Percentiles rank a stretch among this genome's conserved stretches.
Conservation (phyloP, 2,113 vertebrate species). For the Actenoides lindsayi region DNA sequence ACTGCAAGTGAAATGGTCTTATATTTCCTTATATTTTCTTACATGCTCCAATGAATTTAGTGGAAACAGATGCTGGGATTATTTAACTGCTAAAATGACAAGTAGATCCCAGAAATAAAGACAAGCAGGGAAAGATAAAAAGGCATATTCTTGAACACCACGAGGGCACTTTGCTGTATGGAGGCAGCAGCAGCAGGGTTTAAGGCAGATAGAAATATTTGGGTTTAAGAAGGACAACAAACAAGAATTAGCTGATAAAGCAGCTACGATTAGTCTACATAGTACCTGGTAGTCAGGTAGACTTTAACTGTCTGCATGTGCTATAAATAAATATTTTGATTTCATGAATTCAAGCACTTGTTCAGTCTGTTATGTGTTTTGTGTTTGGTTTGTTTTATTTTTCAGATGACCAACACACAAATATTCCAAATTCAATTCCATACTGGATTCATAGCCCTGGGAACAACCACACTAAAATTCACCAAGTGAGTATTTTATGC, state of each 20-base stretch:
- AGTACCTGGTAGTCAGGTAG: neutral
- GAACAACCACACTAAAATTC: conserved; percentile 91
- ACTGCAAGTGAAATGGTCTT: neutral
- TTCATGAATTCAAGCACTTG: neutral
- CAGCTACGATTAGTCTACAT: neutral
- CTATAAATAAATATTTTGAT: neutral
- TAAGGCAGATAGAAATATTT: neutral
- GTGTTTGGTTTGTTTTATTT: neutral
- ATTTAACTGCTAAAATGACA: neutral
- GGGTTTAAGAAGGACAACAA: neutral
- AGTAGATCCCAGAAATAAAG: neutral
- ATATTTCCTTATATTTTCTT: fast-evolving
- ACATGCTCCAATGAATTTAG: neutral
- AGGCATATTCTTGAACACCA: fast-evolving
- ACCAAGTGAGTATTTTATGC: conserved; percentile 87
- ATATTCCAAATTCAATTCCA: conserved; percentile 99
- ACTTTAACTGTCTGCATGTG: neutral
- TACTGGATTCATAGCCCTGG: conserved; percentile 93
- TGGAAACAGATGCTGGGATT: fast-evolving
- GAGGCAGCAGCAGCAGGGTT: neutral
- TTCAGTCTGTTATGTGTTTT: neutral
- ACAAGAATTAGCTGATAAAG: neutral
- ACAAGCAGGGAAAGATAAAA: neutral
- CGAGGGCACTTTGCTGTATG: neutral
- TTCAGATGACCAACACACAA: conserved; percentile 96